These are phyloP conservation scores for Lindbergichthys nudifrons DNA, from an alignment of 2,797 vertebrate species.

Conservation along the genomic window DNA sequence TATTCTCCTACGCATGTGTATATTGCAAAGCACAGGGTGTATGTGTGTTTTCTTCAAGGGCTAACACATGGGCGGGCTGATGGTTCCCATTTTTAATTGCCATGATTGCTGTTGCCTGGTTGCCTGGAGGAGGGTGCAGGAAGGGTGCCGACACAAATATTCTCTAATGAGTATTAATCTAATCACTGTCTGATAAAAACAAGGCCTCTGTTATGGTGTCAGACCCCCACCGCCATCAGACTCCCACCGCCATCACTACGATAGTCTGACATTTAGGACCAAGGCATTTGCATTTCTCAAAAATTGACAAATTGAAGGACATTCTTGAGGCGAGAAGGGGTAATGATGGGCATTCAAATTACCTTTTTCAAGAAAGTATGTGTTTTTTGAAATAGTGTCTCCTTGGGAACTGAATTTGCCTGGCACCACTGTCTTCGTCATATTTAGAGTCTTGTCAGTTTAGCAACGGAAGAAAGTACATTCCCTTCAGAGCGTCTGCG, in stretches of 20 bases:
- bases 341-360: slow-evolving; percentile 52
- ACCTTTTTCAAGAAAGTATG: slow-evolving; percentile 45
- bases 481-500: slow-evolving; percentile 23
- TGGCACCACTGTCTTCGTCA: slow-evolving; percentile 9
- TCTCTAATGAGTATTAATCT: slow-evolving; percentile 93
- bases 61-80: slow-evolving; percentile 61
- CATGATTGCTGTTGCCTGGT: slow-evolving; percentile 79
- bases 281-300: slow-evolving; percentile 85
- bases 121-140: slow-evolving; percentile 81
- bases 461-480: slow-evolving; percentile 20
- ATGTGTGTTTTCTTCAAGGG: slow-evolving; percentile 56
- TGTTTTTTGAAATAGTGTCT: slow-evolving; percentile 53
- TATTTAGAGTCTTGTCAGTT: slow-evolving; percentile 18
- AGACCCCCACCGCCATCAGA: slow-evolving; percentile 68
- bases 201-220: slow-evolving; percentile 80
- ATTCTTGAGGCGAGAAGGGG: slow-evolving; percentile 28
- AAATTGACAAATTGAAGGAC: slow-evolving; percentile 67
- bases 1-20: slow-evolving; percentile 35
- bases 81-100: slow-evolving; percentile 86
- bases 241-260: slow-evolving; percentile 58
- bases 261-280: slow-evolving; percentile 80
- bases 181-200: slow-evolving; percentile 89
- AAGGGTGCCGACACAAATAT: slow-evolving; percentile 87
- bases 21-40: slow-evolving; percentile 29
- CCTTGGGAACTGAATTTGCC: slow-evolving; percentile 42